These are phyloP conservation scores for Nomada ruficornis DNA, from an alignment of 2,888 invertebrate genomes.

Conservation along the genomic window DNA sequence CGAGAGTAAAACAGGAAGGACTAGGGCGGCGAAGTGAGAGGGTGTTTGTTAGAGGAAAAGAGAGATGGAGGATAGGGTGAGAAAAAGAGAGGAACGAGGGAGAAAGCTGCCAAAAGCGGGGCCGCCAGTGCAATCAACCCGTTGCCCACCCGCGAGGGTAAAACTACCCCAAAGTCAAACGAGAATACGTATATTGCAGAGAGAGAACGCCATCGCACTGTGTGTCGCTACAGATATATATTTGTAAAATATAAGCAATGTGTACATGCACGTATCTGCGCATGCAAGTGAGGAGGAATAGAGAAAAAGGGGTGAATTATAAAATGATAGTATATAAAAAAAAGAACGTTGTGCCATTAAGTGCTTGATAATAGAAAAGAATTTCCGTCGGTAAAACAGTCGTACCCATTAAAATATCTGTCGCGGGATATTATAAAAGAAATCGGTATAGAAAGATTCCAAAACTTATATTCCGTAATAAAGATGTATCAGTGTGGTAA, in stretches of 20 bases:
- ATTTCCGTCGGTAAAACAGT: constrained; percentile 78
- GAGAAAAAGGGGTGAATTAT: constrained; percentile 52
- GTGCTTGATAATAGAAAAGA: constrained; percentile 77
- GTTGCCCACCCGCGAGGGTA: constrained; percentile 79
- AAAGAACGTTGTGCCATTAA: constrained; percentile 79
- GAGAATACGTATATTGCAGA: constrained; percentile 76
- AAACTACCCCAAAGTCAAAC: constrained; percentile 81
- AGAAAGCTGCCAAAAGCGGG: constrained; percentile 74
- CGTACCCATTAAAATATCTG: constrained; percentile 42
- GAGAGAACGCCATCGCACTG: constrained; percentile 59
- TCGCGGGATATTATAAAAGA: background rate
- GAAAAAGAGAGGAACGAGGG: constrained; percentile 57
- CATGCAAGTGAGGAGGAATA: constrained; percentile 23
- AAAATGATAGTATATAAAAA: constrained; percentile 63
- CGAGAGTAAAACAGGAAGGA: constrained; percentile 65
- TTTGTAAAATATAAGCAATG: constrained; percentile 26
- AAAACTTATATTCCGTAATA: background rate
- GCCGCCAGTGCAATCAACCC: constrained; percentile 83
- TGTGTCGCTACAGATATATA: constrained; percentile 24
- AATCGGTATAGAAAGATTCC: background rate
- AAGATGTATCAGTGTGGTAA: background rate
- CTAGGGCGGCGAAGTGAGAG: constrained; percentile 34
- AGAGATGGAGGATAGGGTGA: constrained; percentile 49
- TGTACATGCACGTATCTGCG: constrained; percentile 28
- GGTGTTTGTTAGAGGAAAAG: constrained; percentile 38